Evolutionary conservation across 2,888 invertebrate species (phyloP).

Genomic region (Ernsta delagoae): DNA sequence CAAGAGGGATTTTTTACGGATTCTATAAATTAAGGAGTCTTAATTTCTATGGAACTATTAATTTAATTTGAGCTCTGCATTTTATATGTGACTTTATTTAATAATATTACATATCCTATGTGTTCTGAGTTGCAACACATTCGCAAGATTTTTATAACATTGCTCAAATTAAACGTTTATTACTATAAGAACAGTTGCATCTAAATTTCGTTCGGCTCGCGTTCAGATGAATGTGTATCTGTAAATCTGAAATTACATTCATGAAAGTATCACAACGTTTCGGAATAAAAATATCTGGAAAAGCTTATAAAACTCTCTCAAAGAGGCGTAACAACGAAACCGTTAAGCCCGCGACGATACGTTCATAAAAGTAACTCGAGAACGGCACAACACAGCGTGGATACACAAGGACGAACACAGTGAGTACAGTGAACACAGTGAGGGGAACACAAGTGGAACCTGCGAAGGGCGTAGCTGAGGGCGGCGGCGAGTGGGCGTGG

Average conservation of each 20-base stretch:
- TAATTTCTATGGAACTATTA: too few relatives aligned
- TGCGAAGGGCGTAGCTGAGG: conserved; percentile 45
- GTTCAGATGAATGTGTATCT: conserved; percentile 2
- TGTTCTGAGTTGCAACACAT: too few relatives aligned
- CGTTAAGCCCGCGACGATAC: not conserved
- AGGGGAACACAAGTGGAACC: not conserved
- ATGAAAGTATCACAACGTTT: not conserved
- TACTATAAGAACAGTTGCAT: not conserved
- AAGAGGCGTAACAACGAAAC: too few relatives aligned
- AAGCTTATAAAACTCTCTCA: too few relatives aligned
- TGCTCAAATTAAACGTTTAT: not conserved
- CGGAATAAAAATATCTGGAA: too few relatives aligned
- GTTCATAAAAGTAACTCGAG: not conserved
- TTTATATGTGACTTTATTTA: too few relatives aligned
- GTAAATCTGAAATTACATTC: not conserved
- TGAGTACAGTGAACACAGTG: not conserved
- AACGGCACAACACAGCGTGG: conserved; percentile 2
- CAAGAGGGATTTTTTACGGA: too few relatives aligned
- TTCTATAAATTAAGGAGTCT: too few relatives aligned
- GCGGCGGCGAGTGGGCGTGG: conserved; percentile 41
- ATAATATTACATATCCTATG: too few relatives aligned
- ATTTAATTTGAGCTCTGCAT: too few relatives aligned
- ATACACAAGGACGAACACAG: conserved; percentile 16
- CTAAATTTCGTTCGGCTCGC: not conserved
- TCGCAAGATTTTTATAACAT: too few relatives aligned